Conservation (phyloP, 2,797 vertebrate species). For the Acanthurus leucopareius region DNA sequence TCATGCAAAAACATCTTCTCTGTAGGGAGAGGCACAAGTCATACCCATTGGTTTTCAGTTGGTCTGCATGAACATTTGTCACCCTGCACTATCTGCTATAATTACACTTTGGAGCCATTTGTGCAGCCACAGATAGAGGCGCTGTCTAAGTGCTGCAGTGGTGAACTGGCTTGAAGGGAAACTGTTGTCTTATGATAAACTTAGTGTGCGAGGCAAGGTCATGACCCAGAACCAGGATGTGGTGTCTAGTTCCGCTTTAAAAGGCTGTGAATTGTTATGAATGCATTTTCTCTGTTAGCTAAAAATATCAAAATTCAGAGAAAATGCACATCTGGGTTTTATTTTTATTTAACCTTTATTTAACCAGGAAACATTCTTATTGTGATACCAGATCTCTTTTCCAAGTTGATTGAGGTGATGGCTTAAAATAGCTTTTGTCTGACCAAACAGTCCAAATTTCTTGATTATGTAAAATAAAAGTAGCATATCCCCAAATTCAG, state of each 20-base stretch:
- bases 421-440: not conserved
- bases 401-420: too few species aligned
- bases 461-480: not conserved
- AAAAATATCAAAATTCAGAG: not conserved
- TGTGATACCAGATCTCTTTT: too few species aligned
- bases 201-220: conserved; percentile 9
- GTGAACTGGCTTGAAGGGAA: not conserved
- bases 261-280: not conserved
- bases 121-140: not conserved
- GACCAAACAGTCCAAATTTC: not conserved
- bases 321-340: not conserved
- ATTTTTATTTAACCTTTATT: too few species aligned
- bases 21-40: not conserved
- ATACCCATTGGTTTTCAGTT: not conserved
- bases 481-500: not conserved
- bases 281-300: not conserved
- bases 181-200: conserved; percentile 35
- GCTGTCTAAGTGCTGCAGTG: not conserved
- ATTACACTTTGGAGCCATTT: not conserved
- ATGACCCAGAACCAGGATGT: conserved; percentile 7
- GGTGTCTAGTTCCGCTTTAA: not conserved
- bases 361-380: too few species aligned
- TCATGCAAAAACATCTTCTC: not conserved
- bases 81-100: not conserved
- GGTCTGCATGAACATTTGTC: too few species aligned